These are phyloP conservation scores for Heterochromis multidens DNA, from an alignment of 2,113 vertebrate species.

Conservation along the genomic window DNA sequence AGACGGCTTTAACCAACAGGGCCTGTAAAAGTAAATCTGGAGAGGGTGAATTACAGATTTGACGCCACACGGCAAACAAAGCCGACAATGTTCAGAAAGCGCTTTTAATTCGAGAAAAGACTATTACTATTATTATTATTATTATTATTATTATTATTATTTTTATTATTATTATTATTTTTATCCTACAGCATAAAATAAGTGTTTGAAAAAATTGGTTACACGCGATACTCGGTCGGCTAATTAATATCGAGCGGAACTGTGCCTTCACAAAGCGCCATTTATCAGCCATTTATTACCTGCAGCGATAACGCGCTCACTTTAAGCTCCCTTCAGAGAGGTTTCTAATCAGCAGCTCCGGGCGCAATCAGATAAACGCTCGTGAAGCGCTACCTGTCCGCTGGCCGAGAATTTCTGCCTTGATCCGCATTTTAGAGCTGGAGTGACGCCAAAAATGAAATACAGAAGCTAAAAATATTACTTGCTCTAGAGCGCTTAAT, in stretches of 20 bases:
- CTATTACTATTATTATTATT: too few relatives aligned
- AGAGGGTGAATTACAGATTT: not conserved
- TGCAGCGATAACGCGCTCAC: not conserved
- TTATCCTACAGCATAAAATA: not conserved
- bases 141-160: too few relatives aligned
- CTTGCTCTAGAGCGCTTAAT: not conserved
- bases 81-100: not conserved
- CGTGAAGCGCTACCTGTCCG: not conserved
- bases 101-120: not conserved
- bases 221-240: not conserved
- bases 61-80: not conserved
- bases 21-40: not conserved
- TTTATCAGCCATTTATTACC: not conserved
- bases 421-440: not conserved
- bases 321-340: conserved; percentile 27
- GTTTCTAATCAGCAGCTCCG: conserved; percentile 11
- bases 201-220: not conserved
- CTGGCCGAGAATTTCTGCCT: not conserved
- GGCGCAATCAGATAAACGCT: conserved; percentile 14
- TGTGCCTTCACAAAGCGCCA: not conserved
- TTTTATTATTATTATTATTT: too few relatives aligned
- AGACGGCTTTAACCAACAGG: not conserved
- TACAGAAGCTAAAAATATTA: not conserved
- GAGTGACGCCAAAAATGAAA: not conserved
- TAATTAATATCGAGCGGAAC: not conserved